These are phyloP conservation scores for Eurytoma adleriae DNA, from an alignment of 2,888 invertebrate genomes.

Conservation along the genomic window DNA sequence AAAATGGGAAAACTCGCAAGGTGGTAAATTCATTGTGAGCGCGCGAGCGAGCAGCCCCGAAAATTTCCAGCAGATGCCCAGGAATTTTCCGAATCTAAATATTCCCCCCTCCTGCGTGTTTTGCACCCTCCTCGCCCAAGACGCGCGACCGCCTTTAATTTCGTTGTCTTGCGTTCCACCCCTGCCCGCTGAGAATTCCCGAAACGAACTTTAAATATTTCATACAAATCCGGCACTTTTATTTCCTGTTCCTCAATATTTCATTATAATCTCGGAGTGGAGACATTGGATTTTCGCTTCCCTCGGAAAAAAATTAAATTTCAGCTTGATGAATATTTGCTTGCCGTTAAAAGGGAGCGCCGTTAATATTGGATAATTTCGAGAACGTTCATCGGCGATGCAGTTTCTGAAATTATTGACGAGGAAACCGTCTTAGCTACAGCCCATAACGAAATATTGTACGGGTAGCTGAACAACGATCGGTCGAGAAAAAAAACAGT, in stretches of 20 bases:
- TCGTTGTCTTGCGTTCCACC: neutral
- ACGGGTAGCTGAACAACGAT: conserved; percentile 26
- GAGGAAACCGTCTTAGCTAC: neutral
- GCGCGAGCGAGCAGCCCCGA: conserved; percentile 10
- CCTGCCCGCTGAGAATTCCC: conserved; percentile 8
- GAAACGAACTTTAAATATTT: conserved; percentile 29
- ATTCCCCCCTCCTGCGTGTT: neutral
- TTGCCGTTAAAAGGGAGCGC: neutral
- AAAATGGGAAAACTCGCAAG: conserved; percentile 58
- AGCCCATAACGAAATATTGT: neutral
- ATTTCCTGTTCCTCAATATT: neutral
- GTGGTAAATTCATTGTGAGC: conserved; percentile 50
- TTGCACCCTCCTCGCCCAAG: neutral
- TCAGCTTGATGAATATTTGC: neutral
- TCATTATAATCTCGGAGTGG: neutral
- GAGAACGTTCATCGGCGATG: neutral
- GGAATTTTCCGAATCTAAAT: conserved; percentile 47
- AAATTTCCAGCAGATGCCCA: conserved; percentile 50
- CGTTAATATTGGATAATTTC: neutral
- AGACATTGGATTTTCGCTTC: neutral
- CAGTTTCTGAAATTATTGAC: neutral
- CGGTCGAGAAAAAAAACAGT: conserved; percentile 23
- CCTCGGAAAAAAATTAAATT: neutral
- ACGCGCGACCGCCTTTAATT: conserved; percentile 26
- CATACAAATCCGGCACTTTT: conserved; percentile 8